phyloP scores from a whole-genome alignment of 2,113 vertebrate species.

The Abramis brama region DNA sequence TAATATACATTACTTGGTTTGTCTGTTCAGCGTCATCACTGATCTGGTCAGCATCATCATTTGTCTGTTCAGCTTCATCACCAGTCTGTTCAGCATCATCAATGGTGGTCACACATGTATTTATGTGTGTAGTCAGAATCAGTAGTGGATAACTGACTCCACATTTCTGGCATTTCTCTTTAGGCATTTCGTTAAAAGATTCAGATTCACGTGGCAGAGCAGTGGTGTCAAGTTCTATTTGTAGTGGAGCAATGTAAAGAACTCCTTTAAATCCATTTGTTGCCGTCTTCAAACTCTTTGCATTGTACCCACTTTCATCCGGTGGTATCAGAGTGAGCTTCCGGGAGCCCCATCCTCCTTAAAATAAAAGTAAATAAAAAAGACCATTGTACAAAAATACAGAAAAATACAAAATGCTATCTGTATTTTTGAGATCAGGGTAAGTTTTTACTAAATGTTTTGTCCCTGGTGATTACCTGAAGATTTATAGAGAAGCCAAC shows the following conservation, averaged over 20 bases:
- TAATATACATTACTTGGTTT: neutral
- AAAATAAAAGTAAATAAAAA: neutral
- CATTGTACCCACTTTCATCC: neutral
- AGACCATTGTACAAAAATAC: neutral
- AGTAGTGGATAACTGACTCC: neutral
- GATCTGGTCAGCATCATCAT: no score
- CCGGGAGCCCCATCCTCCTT: neutral
- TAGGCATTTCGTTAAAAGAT: neutral
- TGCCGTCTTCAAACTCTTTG: neutral
- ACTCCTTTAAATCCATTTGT: neutral
- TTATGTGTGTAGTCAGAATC: neutral
- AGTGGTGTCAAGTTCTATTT: conserved; percentile 28
- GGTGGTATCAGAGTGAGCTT: neutral
- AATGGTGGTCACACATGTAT: neutral
- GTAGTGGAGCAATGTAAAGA: conserved; percentile 25
- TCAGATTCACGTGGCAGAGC: neutral
- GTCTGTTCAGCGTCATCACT: neutral
- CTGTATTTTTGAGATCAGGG: no score
- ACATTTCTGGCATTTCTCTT: neutral
- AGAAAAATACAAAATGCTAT: neutral
- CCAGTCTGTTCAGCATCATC: no score
- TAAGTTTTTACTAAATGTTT: neutral
- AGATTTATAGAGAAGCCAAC: neutral
- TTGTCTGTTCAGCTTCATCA: no score
- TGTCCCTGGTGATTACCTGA: neutral